Evolutionary conservation across 2,113 vertebrate genomes (phyloP).

Genomic region (Xyliphius kryptos): DNA sequence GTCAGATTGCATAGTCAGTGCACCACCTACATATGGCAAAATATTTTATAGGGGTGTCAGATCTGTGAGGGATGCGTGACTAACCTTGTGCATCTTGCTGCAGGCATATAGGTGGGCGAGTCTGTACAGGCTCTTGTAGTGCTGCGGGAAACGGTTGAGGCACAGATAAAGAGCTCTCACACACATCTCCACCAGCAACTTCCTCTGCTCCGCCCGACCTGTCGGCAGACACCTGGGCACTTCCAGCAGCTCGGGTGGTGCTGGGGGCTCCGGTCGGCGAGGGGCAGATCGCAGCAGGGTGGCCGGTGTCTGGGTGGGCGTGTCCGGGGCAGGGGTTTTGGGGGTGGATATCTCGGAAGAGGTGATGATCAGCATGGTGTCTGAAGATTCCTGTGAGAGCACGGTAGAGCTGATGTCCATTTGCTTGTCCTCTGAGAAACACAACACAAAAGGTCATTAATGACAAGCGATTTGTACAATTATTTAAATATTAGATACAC

Average conservation of each 20-base stretch:
- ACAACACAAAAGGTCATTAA: too few species aligned
- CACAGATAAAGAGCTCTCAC: conserved; percentile 81
- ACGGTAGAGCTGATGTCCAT: conserved; percentile 33
- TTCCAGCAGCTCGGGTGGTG: conserved; percentile 58
- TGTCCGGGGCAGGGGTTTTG: conserved; percentile 50
- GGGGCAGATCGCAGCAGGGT: conserved; percentile 33
- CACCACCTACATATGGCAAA: too few species aligned
- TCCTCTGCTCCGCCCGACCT: conserved; percentile 74
- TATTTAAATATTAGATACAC: too few species aligned
- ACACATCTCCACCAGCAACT: conserved; percentile 84
- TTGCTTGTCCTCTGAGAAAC: conserved; percentile 38
- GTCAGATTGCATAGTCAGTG: too few species aligned
- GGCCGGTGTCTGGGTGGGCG: conserved; percentile 38
- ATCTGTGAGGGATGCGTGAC: too few species aligned
- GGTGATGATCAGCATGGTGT: conserved; percentile 55
- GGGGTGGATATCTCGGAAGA: conserved; percentile 52
- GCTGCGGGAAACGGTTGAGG: conserved; percentile 92
- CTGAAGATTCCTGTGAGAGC: conserved; percentile 54
- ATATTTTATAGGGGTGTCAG: too few species aligned
- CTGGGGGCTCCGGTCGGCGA: conserved; percentile 62
- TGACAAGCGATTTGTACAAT: too few species aligned
- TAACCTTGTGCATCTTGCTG: conserved; percentile 87
- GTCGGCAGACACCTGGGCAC: conserved; percentile 76
- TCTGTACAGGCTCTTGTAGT: conserved; percentile 97
- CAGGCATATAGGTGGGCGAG: conserved; percentile 86